These are phyloP conservation scores for Misgurnus mizolepis DNA, from an alignment of 2,113 vertebrate genomes.

Conservation along the genomic window DNA sequence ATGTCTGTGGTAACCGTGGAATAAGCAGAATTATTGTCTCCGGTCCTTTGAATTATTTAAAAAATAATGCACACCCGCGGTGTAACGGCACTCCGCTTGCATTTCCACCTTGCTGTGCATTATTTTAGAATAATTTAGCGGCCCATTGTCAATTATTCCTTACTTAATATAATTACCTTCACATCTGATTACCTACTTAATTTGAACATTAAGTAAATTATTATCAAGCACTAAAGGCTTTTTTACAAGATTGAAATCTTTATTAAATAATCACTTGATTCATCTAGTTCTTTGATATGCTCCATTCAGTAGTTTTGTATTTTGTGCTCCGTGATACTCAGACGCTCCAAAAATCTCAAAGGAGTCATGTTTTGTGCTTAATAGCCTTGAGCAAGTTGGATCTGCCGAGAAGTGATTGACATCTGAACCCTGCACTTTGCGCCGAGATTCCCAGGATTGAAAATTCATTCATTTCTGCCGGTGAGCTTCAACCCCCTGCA, in stretches of 20 bases:
- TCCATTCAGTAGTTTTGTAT: neutral
- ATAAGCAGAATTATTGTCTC: too few relatives aligned
- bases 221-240: neutral
- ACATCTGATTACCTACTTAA: too few relatives aligned
- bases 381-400: slow-evolving; percentile 33
- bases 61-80: too few relatives aligned
- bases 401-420: slow-evolving; percentile 30
- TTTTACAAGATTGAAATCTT: neutral
- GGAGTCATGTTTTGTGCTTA: neutral
- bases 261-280: neutral
- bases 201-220: too few relatives aligned
- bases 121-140: too few relatives aligned
- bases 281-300: slow-evolving; percentile 9
- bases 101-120: too few relatives aligned
- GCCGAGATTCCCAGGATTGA: slow-evolving; percentile 9
- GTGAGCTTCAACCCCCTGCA: slow-evolving; percentile 4
- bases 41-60: too few relatives aligned
- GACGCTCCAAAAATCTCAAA: slow-evolving; percentile 7
- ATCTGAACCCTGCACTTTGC: neutral
- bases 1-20: too few relatives aligned
- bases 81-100: too few relatives aligned
- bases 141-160: too few relatives aligned
- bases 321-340: neutral
- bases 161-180: too few relatives aligned
- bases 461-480: slow-evolving; percentile 19